These are phyloP conservation scores for Ctenodactylus gundi DNA, from an alignment of 2,113 vertebrate species.

Conservation along the genomic window DNA sequence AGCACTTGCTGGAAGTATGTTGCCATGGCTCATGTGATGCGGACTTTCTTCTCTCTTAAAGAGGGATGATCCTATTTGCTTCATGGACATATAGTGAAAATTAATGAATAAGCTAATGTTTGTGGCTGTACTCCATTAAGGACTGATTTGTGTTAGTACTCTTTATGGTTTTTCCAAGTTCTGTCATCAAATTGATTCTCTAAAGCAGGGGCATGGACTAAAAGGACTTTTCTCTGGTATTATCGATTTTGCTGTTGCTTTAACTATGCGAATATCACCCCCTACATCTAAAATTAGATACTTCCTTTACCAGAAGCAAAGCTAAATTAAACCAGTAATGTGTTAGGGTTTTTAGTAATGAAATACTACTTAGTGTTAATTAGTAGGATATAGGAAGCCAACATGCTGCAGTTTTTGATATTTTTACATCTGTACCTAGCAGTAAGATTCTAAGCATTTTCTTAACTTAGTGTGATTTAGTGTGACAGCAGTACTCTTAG, in stretches of 20 bases:
- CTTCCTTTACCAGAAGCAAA: neutral
- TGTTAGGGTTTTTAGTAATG: constrained; percentile 18
- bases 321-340: neutral
- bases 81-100: neutral
- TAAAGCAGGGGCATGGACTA: neutral
- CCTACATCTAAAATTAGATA: neutral
- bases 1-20: neutral
- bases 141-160: constrained; percentile 48
- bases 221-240: neutral
- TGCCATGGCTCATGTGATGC: neutral
- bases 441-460: neutral
- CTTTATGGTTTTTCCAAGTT: constrained; percentile 21
- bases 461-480: neutral
- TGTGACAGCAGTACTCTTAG: neutral
- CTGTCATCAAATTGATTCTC: neutral
- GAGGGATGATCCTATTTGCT: neutral
- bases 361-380: neutral
- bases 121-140: constrained; percentile 44
- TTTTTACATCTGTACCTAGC: neutral
- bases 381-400: neutral
- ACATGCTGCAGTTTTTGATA: neutral
- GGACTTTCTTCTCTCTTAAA: neutral
- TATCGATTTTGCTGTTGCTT: neutral
- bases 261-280: neutral
- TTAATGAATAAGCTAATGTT: constrained; percentile 56